Base-by-base conservation (phyloP, 2,113 vertebrate species). In the Etheostoma cragini region DNA sequence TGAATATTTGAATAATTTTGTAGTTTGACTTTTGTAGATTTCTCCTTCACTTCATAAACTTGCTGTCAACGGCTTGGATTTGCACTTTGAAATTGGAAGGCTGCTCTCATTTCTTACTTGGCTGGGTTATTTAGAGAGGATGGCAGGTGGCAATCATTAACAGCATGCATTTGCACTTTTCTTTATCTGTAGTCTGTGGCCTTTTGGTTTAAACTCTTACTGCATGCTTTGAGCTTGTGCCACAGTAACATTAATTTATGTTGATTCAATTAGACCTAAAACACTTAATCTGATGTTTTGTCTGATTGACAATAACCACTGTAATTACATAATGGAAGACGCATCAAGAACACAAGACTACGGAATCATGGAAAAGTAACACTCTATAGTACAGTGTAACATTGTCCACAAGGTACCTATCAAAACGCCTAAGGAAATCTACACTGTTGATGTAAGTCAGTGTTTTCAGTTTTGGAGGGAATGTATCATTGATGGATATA, bases 81-180 rank as follows among this genome's bases (percentile, higher is more conserved):
- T 91, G 87, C 87, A 93, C 90, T 89, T 90, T 89, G 72, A 88
- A 83, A 75, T 85, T 53, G 10, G 47, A 60, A 82, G 58, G 46
- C 85, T 72, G 45, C 83, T 82, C 72, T 68, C 70, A 57, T 79
- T 77, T 71, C 60, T 22, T 62, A 61, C 83, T 67, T 50, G 24
- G 24, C 8, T 58, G 57, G 22, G 76, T 38, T 47, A 67, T 81
- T 78, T 12, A 19, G 47, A 65, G 80, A 74, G 26, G 78, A 17
- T 78, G 80, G 78, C 82, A 88, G 64, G 77, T 83, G 81, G 88
- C 91, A 92, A 84, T 93, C 86, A 84, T 87, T 76, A 88, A 72
- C 79, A 56, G 88, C 89, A 89, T 90, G 88, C 68, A 88, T 89
- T 90, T 90, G 86, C 90, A 92, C 90, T 91, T 91, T 88, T 87